A percentile compares a stretch with the other conserved stretches of the same genome.
Conservation (phyloP, 2,797 vertebrate genomes). For the Balearica regulorum region DNA sequence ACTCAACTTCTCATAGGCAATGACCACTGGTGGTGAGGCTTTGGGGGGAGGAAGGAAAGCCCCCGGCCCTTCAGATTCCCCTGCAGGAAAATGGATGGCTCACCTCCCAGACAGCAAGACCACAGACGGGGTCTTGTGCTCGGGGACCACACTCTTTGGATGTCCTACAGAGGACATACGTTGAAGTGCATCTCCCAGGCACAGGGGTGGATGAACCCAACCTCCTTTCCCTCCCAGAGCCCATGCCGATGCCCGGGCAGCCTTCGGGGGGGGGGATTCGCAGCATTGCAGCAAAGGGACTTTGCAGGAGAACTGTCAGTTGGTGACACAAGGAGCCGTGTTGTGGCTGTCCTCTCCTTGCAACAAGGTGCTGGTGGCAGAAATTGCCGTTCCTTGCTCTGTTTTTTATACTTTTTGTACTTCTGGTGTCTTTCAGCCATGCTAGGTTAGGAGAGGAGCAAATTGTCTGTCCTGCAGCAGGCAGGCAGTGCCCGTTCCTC, state of each 20-base stretch:
- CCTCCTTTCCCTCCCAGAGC: neutral
- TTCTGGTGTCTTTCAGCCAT: slow-evolving; percentile 11
- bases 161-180: fast-evolving
- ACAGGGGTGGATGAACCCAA: neutral
- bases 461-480: neutral
- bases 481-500: neutral
- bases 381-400: neutral
- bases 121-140: too few relatives aligned
- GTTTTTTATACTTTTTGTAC: neutral
- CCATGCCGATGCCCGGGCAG: fast-evolving
- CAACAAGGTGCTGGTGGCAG: neutral
- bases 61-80: neutral
- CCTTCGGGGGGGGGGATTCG: neutral
- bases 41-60: neutral
- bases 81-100: fast-evolving
- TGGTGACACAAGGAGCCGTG: neutral
- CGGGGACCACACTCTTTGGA: fast-evolving
- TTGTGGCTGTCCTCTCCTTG: neutral
- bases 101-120: neutral
- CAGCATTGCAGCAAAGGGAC: neutral
- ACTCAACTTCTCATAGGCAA: neutral
- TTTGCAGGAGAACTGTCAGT: neutral
- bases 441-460: neutral
- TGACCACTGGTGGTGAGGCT: fast-evolving
- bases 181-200: neutral